Base-by-base conservation (phyloP, 2,888 invertebrate species). In the Polydrusus pterygomalis region DNA sequence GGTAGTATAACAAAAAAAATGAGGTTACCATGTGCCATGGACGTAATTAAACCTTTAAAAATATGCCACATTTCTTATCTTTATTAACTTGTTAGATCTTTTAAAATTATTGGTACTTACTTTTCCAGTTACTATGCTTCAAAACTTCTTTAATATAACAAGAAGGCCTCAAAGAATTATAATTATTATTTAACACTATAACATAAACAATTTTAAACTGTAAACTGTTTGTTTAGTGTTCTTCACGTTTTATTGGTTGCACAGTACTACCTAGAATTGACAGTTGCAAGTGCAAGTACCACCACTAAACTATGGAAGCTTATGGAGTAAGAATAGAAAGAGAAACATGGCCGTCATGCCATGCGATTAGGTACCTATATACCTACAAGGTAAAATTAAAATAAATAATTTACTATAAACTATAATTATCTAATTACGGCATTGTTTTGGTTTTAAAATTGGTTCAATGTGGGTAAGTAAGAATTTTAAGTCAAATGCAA, bases 191-290 rank as follows among this genome's bases (percentile, higher is more conserved):
- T 43, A 13, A 43, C 43, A 13, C n/a, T 43, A 43, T n/a, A 7
- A 43, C n/a, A 68, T 38, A 68, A 65, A 68, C 38, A 51, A 54
- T 54, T 40, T 68, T 18, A 68, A 68, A 68, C 54, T 5, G 34
- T 18, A 68, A 68, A 68, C 54, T 5, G 34, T 34, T 10, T 17
- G 13, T 54, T 58, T 20, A 13, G 25, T 25, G 25, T 25, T 25
- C 25, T 3, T 18, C 11, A 67, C 54, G 20, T 68, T 54, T 68
- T 68, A 68, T 68, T 68, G 54, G 68, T 68, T 34, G 68, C 54
- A 38, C 68, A 34, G 34, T 34, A 9, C 34, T 10, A 34, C 34
- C 34, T 10, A 34, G 8, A 7, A 7, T 1, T 34, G 9, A 9
- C 34, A 34, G 34, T 34, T 34, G 9, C 34, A 34, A 7, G 5